These are phyloP conservation scores for Ophonus ardosiacus DNA, from an alignment of 2,888 invertebrate genomes.

Conservation along the genomic window DNA sequence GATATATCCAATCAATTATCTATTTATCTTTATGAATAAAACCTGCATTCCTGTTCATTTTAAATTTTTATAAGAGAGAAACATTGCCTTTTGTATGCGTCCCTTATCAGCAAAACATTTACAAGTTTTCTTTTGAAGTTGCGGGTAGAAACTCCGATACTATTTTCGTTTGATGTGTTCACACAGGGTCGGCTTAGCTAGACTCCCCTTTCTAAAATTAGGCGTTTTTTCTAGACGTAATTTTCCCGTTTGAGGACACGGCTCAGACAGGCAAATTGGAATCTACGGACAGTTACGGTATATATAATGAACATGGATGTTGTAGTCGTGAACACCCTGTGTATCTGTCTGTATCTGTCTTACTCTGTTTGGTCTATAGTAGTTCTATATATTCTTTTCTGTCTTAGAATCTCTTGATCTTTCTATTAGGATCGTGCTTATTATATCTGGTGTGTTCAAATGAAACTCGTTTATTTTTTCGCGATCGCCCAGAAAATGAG, in stretches of 20 bases:
- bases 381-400: not conserved
- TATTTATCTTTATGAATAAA: too few relatives aligned
- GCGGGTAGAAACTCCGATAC: too few relatives aligned
- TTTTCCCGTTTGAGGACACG: constrained; percentile 59
- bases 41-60: too few relatives aligned
- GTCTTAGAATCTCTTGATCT: constrained; percentile 9
- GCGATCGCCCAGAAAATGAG: too few relatives aligned
- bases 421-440: not conserved
- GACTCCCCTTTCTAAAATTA: not conserved
- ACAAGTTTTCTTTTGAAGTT: constrained; percentile 16
- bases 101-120: constrained; percentile 27
- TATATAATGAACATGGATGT: constrained; percentile 37
- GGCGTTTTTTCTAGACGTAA: constrained; percentile 49
- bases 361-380: not conserved
- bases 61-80: not conserved
- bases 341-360: constrained; percentile 36
- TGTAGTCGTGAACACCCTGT: constrained; percentile 41
- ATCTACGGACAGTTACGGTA: constrained; percentile 52
- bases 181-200: too few relatives aligned
- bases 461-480: too few relatives aligned
- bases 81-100: constrained; percentile 4
- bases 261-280: constrained; percentile 55
- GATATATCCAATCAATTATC: too few relatives aligned
- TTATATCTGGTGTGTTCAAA: too few relatives aligned
- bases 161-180: too few relatives aligned